These are phyloP conservation scores for Drosophila tripunctata DNA, from an alignment of 2,888 invertebrate genomes.

Conservation along the genomic window DNA sequence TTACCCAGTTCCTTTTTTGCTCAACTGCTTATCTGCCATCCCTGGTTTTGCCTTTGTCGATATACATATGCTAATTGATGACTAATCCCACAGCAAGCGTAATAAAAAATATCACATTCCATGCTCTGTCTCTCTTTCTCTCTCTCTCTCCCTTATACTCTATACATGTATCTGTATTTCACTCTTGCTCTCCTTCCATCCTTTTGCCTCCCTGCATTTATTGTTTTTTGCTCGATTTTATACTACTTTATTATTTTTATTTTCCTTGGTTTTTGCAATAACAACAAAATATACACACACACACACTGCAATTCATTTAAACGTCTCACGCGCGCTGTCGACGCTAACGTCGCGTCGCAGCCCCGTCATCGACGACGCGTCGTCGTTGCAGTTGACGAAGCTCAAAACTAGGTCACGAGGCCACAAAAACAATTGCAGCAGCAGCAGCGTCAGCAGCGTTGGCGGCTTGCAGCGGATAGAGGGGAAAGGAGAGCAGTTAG, in stretches of 20 bases:
- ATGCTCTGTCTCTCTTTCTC: neutral
- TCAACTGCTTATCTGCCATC: neutral
- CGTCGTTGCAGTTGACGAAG: constrained; percentile 77
- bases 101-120: constrained; percentile 28
- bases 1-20: neutral
- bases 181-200: neutral
- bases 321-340: constrained; percentile 40
- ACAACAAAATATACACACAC: constrained; percentile 7
- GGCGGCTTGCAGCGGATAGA: constrained; percentile 8
- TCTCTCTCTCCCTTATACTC: neutral
- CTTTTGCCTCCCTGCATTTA: neutral
- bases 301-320: constrained; percentile 56
- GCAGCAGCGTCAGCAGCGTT: constrained; percentile 31
- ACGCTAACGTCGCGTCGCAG: constrained; percentile 26
- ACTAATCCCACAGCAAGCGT: constrained; percentile 41
- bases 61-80: constrained; percentile 56
- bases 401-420: constrained; percentile 80
- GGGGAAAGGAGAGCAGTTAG: neutral
- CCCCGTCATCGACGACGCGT: constrained; percentile 46
- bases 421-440: constrained; percentile 77
- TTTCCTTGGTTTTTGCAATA: constrained; percentile 12
- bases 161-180: neutral
- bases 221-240: constrained; percentile 36
- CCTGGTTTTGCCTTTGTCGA: neutral
- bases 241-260: constrained; percentile 35